Conservation (phyloP, 2,888 invertebrate genomes). For the Drosophila barbarae region DNA sequence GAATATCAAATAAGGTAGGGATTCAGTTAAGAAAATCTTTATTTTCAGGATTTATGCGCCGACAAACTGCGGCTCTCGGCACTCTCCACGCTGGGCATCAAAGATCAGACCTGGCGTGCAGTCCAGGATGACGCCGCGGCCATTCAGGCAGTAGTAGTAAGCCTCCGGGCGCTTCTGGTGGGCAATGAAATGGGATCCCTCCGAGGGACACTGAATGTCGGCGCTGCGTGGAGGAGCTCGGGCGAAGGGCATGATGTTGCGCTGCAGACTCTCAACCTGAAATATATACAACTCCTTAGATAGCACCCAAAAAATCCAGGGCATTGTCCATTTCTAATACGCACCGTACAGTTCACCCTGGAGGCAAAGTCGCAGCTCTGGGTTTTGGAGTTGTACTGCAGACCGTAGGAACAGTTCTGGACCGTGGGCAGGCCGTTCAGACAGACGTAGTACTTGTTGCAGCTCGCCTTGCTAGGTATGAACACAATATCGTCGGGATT, state of each 20-base stretch:
- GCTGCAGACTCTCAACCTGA: constrained; percentile 65
- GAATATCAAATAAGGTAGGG: too few species aligned
- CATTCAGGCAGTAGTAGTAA: constrained; percentile 76
- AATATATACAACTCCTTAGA: neutral
- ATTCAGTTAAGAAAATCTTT: constrained; percentile 3
- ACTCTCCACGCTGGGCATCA: constrained; percentile 64
- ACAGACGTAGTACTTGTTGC: constrained; percentile 73
- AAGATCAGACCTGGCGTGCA: constrained; percentile 77
- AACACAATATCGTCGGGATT: constrained; percentile 62
- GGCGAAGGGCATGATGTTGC: constrained; percentile 68
- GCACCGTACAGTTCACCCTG: constrained; percentile 68
- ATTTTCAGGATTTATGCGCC: constrained; percentile 24
- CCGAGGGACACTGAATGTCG: constrained; percentile 70
- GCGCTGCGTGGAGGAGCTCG: constrained; percentile 70
- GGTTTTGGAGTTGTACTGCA: constrained; percentile 64
- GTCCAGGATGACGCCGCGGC: constrained; percentile 73
- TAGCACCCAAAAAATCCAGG: too few species aligned
- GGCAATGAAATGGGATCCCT: constrained; percentile 68
- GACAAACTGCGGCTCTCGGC: constrained; percentile 66
- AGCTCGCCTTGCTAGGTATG: constrained; percentile 67
- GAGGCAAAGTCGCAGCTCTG: constrained; percentile 72
- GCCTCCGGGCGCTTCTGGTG: constrained; percentile 60
- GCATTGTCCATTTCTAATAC: constrained; percentile 6
- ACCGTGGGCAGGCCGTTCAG: constrained; percentile 64
- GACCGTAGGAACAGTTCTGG: constrained; percentile 65